Evolutionary conservation across 2,113 vertebrate genomes (phyloP).

Genomic region (Terrapene triunguis): DNA sequence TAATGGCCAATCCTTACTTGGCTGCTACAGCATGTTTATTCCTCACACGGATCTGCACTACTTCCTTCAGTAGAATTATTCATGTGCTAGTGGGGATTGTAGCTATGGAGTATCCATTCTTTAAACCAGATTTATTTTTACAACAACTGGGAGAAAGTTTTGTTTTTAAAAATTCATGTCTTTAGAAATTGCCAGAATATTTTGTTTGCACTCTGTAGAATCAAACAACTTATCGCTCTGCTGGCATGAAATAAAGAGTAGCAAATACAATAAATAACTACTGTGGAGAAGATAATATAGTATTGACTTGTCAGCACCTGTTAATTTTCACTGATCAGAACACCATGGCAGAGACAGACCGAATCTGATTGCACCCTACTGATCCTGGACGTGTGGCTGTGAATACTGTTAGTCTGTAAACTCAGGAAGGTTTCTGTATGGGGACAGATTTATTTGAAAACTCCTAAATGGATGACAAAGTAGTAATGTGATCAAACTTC

Average conservation of each 20-base stretch:
- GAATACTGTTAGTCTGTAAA: slow-evolving; percentile 20
- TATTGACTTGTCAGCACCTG: slow-evolving; percentile 65
- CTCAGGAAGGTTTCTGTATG: not conserved
- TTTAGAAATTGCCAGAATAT: not conserved
- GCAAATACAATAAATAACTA: slow-evolving; percentile 50
- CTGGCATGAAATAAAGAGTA: slow-evolving; percentile 32
- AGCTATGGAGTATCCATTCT: not conserved
- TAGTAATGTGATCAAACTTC: not conserved
- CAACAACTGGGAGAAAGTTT: rapidly evolving
- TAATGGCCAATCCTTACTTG: not conserved
- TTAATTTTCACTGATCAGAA: slow-evolving; percentile 61
- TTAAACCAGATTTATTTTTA: not conserved
- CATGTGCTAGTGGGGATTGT: not conserved
- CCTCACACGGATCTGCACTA: rapidly evolving
- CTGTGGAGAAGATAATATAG: slow-evolving; percentile 57
- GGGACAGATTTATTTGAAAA: not conserved
- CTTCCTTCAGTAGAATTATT: rapidly evolving
- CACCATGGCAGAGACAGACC: not conserved
- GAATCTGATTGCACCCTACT: slow-evolving; percentile 35
- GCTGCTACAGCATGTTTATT: rapidly evolving
- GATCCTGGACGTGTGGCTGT: not conserved
- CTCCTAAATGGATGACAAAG: not conserved
- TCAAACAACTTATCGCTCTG: not conserved
- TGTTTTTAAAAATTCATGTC: not conserved
- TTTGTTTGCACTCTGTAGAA: slow-evolving; percentile 20